Percentiles rank a stretch among this genome's conserved stretches.
phyloP scores from a whole-genome alignment of 1,140 invertebrate species.

The Papilio helenus region DNA sequence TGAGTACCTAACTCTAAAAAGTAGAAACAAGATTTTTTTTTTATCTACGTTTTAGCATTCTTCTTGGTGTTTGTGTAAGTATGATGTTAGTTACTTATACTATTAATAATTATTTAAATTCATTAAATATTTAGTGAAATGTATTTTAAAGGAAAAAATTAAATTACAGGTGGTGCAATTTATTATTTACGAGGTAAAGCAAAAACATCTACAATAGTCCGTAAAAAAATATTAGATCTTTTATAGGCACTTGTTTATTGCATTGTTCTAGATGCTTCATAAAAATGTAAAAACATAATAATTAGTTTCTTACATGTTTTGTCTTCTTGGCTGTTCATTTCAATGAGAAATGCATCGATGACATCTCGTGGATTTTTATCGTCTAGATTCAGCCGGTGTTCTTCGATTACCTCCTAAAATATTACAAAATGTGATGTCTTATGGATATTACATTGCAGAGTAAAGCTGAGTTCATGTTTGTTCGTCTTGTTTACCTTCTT shows the following conservation, averaged over 20 bases:
- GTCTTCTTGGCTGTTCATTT: conserved; percentile 81
- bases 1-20: not conserved
- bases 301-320: conserved; percentile 52
- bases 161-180: not conserved
- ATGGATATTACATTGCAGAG: not conserved
- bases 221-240: not conserved
- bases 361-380: conserved; percentile 85
- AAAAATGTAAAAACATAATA: not conserved
- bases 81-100: not conserved
- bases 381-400: conserved; percentile 83
- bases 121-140: not conserved
- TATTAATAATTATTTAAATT: not conserved
- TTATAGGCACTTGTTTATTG: not conserved
- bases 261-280: not conserved
- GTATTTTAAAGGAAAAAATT: no score
- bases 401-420: conserved; percentile 81
- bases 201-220: not conserved
- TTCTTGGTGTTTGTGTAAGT: not conserved
- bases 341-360: conserved; percentile 87
- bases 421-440: not conserved
- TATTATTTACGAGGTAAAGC: not conserved
- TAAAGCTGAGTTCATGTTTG: conserved; percentile 11
- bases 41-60: not conserved
- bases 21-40: not conserved
- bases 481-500: not conserved